Evolutionary conservation across 2,888 invertebrate species (phyloP), one percentile per base, ranked within the genome.

Genomic region (Phaonia tiefii): DNA sequence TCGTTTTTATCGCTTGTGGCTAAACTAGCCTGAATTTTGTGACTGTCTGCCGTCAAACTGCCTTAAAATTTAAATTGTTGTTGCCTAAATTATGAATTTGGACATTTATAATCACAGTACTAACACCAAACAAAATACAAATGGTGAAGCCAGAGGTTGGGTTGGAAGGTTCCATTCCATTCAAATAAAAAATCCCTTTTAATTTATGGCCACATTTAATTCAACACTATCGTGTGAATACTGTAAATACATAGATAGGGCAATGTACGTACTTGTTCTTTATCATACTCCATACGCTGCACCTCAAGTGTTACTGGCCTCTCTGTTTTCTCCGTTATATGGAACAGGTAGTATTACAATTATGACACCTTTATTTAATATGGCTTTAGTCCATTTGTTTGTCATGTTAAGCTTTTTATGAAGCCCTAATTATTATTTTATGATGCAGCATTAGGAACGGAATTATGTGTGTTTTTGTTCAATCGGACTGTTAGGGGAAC

Each of bases 341-440:
- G 37, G 2, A 58, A 39, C 60, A 42, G 22, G 8, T 22, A 22
- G 63, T 42, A 22, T 8, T 42, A 4, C 4, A 42, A n/a, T 60
- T 26, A 58, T 63, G 63, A 63, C 42, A 42, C 42, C 63, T 22
- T 39, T 39, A 63, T 39, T 11, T 63, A 42, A 63, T 39, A 39
- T 26, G 17, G 63, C 22, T 63, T 60, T 63, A 22, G 63, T 63
- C 22, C 63, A 63, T 63, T 26, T 70, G 20, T 25, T 74, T 75
- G 67, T 63, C 58, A 49, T 67, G 58, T 75, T 67, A 67, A 54
- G 74, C 51, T 70, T 63, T 75, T 81, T 70, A 81, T 69, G 69
- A 71, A 44, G 37, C 60, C 75, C 26, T 75, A 77, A 79, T 81
- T 77, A 79, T 81, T 81, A 79, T 83, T 81, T 83, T 77, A 79